Base-by-base conservation (phyloP, 2,113 vertebrate species). In the Oceanodroma tethys region DNA sequence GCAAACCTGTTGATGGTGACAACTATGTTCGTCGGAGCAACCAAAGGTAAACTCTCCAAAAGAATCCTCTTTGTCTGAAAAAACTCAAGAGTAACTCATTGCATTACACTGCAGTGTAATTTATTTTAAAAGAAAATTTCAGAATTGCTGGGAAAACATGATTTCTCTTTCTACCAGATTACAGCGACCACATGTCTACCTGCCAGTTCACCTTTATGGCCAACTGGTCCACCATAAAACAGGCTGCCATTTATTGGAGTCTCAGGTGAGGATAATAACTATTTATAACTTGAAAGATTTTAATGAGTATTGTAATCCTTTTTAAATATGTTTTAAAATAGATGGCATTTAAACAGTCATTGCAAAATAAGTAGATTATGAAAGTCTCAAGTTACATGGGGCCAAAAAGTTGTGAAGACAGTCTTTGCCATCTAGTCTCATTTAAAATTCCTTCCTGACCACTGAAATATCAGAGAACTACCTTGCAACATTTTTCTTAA, bases 221-320 rank as follows among this genome's bases (percentile, higher is more conserved):
- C 99, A 99, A 94, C 98, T 99, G 94, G 99, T 99, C 74, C 99
- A 99, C 66, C 99, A 99, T 97, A 99, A 99, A 98, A 99, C 99
- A 30, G 99, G 99, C 96, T 99, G 99, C 88, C 99, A 99, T 97
- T 98, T 99, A 48, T 93, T 99, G 97, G 99, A 99, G 97, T 97
- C 99, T 96, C 99, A 99, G 99, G 99, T 99, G 97, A 98, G 91
- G 11, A 68, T 66, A 65, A 4, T 36, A 74, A 83, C 59, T 40
- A 1, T 75, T 79, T 45, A 6, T 84, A 84, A 34, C 19, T 63
- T 84, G 17, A 78, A 70, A 59, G 17, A 27, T 58, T 91, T 88
- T 65, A 20, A 71, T 81, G 27, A 67, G 40, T 20, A 43, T 16
- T 83, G 13, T 63, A 92, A 47, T 3, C 2, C 0, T 42, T 42